Conservation (phyloP, 2,888 invertebrate species). For the Megalurothrips usitatus region DNA sequence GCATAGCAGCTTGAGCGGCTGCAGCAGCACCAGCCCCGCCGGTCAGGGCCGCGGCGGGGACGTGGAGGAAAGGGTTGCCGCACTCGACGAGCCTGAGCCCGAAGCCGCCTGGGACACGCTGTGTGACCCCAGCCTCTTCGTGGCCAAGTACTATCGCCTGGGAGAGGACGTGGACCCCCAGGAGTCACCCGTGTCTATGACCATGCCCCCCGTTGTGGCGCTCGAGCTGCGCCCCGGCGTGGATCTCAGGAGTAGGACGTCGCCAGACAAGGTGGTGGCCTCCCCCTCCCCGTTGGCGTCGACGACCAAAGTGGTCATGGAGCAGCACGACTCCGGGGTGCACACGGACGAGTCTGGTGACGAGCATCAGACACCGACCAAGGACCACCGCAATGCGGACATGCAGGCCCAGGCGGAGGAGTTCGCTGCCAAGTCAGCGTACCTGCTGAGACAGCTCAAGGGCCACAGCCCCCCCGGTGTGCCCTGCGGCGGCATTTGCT, state of each 20-base stretch:
- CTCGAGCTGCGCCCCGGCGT: constrained; percentile 17
- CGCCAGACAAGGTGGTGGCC: not conserved
- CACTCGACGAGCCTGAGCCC: not conserved
- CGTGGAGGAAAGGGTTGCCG: constrained; percentile 23
- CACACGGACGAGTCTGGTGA: constrained; percentile 9
- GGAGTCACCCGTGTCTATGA: no score
- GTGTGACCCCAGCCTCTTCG: constrained; percentile 12
- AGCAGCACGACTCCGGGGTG: constrained; percentile 14
- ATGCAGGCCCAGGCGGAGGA: constrained; percentile 13
- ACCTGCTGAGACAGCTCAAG: constrained; percentile 22
- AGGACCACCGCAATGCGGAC: not conserved
- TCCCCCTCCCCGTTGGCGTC: no score
- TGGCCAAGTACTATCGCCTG: constrained; percentile 15
- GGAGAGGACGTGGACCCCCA: not conserved
- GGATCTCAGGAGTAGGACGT: not conserved
- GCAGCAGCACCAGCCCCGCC: not conserved
- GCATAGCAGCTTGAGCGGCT: constrained; percentile 37
- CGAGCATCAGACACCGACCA: constrained; percentile 3
- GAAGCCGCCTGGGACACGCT: constrained; percentile 5
- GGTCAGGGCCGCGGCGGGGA: not conserved
- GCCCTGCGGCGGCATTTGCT: constrained; percentile 15
- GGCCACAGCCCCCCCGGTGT: constrained; percentile 11
- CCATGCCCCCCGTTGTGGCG: not conserved
- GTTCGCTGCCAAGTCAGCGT: constrained; percentile 4
- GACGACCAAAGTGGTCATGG: not conserved